Conservation (phyloP, 2,888 invertebrate species). For the Nephrotoma flavescens region DNA sequence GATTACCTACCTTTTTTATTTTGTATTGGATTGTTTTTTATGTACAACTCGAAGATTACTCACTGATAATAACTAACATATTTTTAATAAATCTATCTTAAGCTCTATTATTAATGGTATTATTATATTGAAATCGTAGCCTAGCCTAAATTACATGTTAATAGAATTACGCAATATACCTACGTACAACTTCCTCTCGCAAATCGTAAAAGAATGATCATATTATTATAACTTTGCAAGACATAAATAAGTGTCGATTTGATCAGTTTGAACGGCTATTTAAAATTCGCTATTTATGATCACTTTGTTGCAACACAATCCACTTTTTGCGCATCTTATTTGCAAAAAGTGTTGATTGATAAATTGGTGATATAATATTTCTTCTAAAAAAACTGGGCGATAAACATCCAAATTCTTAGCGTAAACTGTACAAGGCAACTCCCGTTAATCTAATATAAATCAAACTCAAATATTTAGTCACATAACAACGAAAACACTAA, state of each 20-base stretch:
- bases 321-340: not conserved
- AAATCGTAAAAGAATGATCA: not conserved
- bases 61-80: not conserved
- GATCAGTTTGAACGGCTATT: not conserved
- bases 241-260: not conserved
- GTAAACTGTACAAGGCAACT: not conserved
- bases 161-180: not conserved
- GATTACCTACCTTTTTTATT: too few species aligned
- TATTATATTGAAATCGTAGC: not conserved
- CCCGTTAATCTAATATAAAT: not conserved
- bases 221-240: not conserved
- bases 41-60: too few species aligned
- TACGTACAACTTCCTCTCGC: not conserved
- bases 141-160: not conserved
- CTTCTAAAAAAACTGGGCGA: not conserved
- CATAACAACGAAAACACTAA: not conserved
- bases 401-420: not conserved
- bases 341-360: too few species aligned
- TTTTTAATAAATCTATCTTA: not conserved
- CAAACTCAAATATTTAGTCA: not conserved
- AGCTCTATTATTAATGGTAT: not conserved
- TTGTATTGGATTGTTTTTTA: too few species aligned
- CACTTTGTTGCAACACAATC: not conserved
- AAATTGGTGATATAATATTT: too few species aligned
- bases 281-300: not conserved